Base-by-base conservation (phyloP, 2,888 invertebrate species). In the Melanostoma mellinum region DNA sequence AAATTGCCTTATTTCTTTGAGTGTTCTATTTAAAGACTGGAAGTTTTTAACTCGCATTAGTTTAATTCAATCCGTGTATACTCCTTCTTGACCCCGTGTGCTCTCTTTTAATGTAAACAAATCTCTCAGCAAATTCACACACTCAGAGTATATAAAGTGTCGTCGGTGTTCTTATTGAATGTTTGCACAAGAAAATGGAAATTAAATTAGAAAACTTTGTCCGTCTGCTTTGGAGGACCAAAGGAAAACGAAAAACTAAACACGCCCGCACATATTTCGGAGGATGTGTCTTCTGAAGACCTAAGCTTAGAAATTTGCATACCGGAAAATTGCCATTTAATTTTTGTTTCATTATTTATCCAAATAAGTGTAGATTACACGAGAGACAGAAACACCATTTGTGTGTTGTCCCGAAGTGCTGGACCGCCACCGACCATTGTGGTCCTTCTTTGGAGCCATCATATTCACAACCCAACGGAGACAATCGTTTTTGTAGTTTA, bases 141-240 rank as follows among this genome's bases (percentile, higher is more conserved):
- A 3, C 33, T 50, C 33, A 20, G 44, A 60, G 50, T 50, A n/a
- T 40, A 46, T 40, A 48, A n/a, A n/a, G 38, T 65, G 61, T 48
- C 60, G 20, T 20, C 50, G 50, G 48, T 63, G 50, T 50, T 20
- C 44, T 53, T 52, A 48, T 55, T 58, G 65, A 33, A 56, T 80
- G 65, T 80, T 75, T 80, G 69, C 58, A 52, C 52, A 73, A 53
- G 20, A 68, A 73, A 77, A 58, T 36, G 61, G 58, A 82, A 82
- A 82, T 78, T 58, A 74, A 78, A 82, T 74, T 78, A 73, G 69
- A 82, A 82, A 82, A 82, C 65, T 82, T 82, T 82, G 58, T 73
- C 78, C 69, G 82, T 53, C 69, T 69, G 63, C 68, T 40, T 32
- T 9, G 32, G 61, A 52, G 2, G 52, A 35, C 6, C 3, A 36